Conservation (phyloP, 1,140 invertebrate species). For the Eciton burchellii region DNA sequence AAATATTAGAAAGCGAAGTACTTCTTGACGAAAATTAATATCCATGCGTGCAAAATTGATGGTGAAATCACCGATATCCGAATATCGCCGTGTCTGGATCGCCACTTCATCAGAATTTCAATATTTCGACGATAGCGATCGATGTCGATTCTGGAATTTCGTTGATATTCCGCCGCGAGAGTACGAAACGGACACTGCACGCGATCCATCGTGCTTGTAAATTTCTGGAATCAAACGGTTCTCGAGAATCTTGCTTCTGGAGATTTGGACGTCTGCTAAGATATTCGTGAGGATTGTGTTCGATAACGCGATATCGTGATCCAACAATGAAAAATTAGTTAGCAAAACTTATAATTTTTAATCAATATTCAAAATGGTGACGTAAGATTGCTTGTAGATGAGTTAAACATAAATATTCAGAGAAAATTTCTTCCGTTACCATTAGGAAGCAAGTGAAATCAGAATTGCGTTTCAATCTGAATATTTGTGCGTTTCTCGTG, state of each 20-base stretch:
- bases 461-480: background rate
- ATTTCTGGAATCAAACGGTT: background rate
- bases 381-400: too few species aligned
- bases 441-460: slow-evolving; percentile 16
- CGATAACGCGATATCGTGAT: slow-evolving; percentile 9
- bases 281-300: too few species aligned
- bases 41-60: background rate
- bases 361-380: too few species aligned
- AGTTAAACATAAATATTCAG: background rate
- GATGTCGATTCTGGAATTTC: background rate
- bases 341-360: slow-evolving; percentile 7
- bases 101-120: background rate
- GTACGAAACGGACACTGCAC: background rate
- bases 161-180: background rate
- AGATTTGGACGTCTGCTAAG: background rate
- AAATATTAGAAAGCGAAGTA: slow-evolving; percentile 39
- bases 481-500: slow-evolving; percentile 2
- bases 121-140: background rate
- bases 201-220: background rate
- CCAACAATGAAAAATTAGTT: slow-evolving; percentile 19
- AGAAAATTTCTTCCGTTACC: slow-evolving; percentile 13
- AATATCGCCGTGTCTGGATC: background rate
- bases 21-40: slow-evolving; percentile 54
- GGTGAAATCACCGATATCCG: slow-evolving; percentile 20
- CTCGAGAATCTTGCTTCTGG: background rate